Evolutionary conservation across 2,797 vertebrate species (phyloP).

Genomic region (Poeciliopsis turneri): DNA sequence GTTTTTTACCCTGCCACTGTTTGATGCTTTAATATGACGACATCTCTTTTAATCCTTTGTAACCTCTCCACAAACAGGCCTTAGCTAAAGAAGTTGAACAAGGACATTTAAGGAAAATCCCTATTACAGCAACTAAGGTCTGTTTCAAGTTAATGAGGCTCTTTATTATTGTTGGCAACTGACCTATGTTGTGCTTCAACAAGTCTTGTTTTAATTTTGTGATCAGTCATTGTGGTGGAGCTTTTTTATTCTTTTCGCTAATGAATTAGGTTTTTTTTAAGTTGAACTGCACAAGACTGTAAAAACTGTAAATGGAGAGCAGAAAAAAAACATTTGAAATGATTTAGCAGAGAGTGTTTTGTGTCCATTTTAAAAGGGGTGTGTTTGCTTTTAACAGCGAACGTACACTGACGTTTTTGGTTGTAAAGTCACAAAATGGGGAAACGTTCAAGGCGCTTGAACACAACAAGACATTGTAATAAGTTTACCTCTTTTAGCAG

Average conservation of each 20-base stretch:
- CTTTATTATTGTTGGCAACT: background rate
- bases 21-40: background rate
- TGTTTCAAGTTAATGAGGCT: background rate
- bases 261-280: background rate
- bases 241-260: background rate
- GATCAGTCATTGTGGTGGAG: background rate
- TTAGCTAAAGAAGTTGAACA: background rate
- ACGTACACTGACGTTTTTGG: background rate
- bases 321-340: background rate
- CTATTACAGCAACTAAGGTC: background rate
- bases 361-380: background rate
- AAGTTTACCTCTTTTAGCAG: conserved; percentile 38
- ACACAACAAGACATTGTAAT: conserved; percentile 32
- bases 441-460: background rate
- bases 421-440: background rate
- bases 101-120: background rate
- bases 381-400: background rate
- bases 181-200: background rate
- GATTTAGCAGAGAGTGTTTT: background rate
- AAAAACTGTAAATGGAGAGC: background rate
- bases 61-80: background rate
- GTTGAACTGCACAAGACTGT: background rate
- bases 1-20: background rate
- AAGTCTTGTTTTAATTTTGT: background rate
- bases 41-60: background rate